A percentile compares a stretch with the other conserved stretches of the same genome.
These are phyloP conservation scores for Bubalus kerabau DNA, from an alignment of 2,113 vertebrate genomes.

Conservation along the genomic window DNA sequence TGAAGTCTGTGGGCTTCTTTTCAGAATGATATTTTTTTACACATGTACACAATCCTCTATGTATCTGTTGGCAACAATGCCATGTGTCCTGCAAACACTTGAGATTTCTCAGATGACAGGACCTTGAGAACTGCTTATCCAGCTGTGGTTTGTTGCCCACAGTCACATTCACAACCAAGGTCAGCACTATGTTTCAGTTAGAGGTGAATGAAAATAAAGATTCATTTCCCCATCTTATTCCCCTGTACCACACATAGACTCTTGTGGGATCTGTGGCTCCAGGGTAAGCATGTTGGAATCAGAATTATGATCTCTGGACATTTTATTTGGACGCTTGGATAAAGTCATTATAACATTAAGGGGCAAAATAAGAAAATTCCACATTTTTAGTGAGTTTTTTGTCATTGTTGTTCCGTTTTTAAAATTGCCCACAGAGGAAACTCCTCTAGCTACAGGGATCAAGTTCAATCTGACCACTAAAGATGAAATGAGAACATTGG, in stretches of 20 bases:
- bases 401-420: background rate
- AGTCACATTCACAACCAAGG: background rate
- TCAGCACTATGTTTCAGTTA: background rate
- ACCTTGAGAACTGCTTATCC: fast-evolving
- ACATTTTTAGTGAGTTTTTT: background rate
- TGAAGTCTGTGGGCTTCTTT: background rate
- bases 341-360: background rate
- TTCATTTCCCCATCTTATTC: background rate
- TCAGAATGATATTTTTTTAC: background rate
- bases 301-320: background rate
- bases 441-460: background rate
- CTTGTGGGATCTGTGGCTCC: background rate
- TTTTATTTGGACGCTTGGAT: background rate
- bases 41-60: fast-evolving
- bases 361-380: background rate
- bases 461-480: background rate
- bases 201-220: background rate
- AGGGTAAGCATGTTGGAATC: background rate
- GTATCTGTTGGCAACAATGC: background rate
- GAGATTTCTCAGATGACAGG: fast-evolving
- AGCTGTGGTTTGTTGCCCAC: too few relatives aligned
- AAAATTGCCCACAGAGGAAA: background rate
- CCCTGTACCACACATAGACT: fast-evolving
- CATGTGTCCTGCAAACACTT: background rate
- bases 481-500: fast-evolving